Evolutionary conservation across 1,140 invertebrate genomes (phyloP), one percentile per base, ranked within the genome.

Genomic region (Battus philenor): DNA sequence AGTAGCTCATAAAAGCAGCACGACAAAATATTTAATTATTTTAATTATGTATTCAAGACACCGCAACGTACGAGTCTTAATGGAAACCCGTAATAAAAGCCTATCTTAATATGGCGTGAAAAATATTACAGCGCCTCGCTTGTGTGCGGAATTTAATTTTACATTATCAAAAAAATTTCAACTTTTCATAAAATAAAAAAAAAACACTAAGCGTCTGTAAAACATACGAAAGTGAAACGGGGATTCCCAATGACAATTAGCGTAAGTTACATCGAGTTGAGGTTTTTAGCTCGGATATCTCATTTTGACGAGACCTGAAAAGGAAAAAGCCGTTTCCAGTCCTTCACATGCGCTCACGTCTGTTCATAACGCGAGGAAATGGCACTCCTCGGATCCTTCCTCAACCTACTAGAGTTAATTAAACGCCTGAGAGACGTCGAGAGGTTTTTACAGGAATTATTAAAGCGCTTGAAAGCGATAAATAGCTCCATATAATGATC

Each of bases 381-480:
- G 52, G 43, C 50, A 48, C 52, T 58, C 41, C 50, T 41, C 50
- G 15, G 16, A 24, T 50, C 47, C 53, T 36, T 24, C 22, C 44
- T 32, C 31, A 5, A 51, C 32, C 31, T 56, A 44, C 60, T 59
- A 18, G 24, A 60, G 54, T 64, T 68, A 68, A 68, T 68, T 63
- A 68, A 63, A 64, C 47, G 52, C 54, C 47, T 47, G 36, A 56
- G 39, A 32, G 34, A 44, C 18, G 34, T 39, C 41, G 33, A 48
- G 34, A 34, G 17, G 17, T 9, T 29, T 45, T 45, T 47, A 47
- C 39, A 47, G 31, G 30, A 30, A 36, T 27, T 22, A 36, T 34
- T 36, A 44, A 44, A 44, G 17, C 10, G 15, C 3, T 36, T 20
- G 4, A 36, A 36, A 36, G 33, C 33, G 17, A 20, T 36, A 1